Evolutionary conservation across 2,888 invertebrate species (phyloP), one percentile per base, ranked within the genome.

Genomic region (Blastobasis adustella): DNA sequence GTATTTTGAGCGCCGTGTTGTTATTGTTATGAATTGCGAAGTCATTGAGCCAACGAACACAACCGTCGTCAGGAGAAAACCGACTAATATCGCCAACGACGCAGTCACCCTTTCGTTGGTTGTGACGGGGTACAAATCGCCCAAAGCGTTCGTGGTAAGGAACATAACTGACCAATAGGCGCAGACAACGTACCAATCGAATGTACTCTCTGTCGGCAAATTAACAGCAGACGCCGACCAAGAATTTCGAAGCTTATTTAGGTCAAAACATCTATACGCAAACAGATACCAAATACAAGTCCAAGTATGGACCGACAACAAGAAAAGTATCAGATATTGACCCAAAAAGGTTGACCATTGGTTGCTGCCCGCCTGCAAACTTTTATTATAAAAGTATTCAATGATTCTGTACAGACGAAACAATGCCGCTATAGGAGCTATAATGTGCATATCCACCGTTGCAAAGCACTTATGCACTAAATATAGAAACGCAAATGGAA

Each of bases 11-110:
- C 84, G 76, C 59, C 89, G 77, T 45, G 83, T 82, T 38, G 85
- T 81, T 58, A 83, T 82, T 44, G 88, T 89, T 58, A 89, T 88
- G 62, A 89, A 86, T 57, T 85, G 83, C 1, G 88, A 88, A 47
- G 89, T 87, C 53, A 90, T 64, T 37, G 88, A 88, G 51, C 89
- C 90, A 56, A 89, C 89, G 62, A 89, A 89, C 9, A 89, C 82
- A 39, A 89, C 73, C 5, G 88, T 89, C 41, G 87, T 88, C 37
- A 89, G 60, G 37, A 82, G 63, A 62, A 89, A 89, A 0, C 90
- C 90, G 36, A 87, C 58, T 54, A 83, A 62, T 57, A 82, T 80
- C 5, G 81, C 82, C 10, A 80, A 49, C 42, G 78, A 82, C 51
- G 78, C 81, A 58, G 73, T 68, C 9, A 83, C 63, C 64, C 88